phyloP scores from a whole-genome alignment of 2,888 invertebrate genomes.

The Drosophila pseudotakahashii region DNA sequence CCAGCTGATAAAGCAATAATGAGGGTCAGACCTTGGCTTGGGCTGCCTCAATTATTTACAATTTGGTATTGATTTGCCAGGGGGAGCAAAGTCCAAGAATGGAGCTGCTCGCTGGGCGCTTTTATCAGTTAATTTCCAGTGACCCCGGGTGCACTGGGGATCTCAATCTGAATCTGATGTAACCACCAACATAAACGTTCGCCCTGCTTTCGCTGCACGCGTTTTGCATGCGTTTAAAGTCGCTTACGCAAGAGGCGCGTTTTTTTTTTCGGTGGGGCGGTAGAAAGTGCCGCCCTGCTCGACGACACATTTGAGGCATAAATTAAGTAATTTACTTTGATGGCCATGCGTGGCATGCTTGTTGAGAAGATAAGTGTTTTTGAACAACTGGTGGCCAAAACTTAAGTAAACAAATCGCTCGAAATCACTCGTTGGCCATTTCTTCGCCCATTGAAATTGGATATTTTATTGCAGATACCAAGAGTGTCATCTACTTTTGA shows the following conservation, averaged over 20 bases:
- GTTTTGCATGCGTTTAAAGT: slow-evolving; percentile 72
- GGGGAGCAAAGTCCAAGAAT: slow-evolving; percentile 26
- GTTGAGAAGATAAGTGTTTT: not conserved
- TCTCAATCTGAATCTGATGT: slow-evolving; percentile 30
- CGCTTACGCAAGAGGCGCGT: slow-evolving; percentile 61
- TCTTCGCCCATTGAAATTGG: slow-evolving; percentile 4
- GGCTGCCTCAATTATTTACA: slow-evolving; percentile 66
- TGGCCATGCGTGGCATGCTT: slow-evolving; percentile 39
- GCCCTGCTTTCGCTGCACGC: slow-evolving; percentile 58
- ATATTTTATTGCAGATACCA: slow-evolving; percentile 10
- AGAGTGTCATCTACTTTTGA: slow-evolving; percentile 56
- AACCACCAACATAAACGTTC: slow-evolving; percentile 30
- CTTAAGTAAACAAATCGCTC: not conserved
- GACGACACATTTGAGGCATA: slow-evolving; percentile 62
- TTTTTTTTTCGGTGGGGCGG: slow-evolving; percentile 46
- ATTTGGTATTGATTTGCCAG: slow-evolving; percentile 70
- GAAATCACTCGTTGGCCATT: slow-evolving; percentile 1
- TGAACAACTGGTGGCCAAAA: slow-evolving; percentile 13
- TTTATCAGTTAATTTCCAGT: slow-evolving; percentile 55
- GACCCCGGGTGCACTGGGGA: slow-evolving; percentile 53
- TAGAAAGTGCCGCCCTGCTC: slow-evolving; percentile 65
- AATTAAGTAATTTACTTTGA: slow-evolving; percentile 67
- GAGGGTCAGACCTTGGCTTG: slow-evolving; percentile 58
- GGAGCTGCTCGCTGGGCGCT: no score
- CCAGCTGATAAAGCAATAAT: slow-evolving; percentile 66